phyloP scores from a whole-genome alignment of 2,113 vertebrate genomes.

The Odontesthes bonariensis region DNA sequence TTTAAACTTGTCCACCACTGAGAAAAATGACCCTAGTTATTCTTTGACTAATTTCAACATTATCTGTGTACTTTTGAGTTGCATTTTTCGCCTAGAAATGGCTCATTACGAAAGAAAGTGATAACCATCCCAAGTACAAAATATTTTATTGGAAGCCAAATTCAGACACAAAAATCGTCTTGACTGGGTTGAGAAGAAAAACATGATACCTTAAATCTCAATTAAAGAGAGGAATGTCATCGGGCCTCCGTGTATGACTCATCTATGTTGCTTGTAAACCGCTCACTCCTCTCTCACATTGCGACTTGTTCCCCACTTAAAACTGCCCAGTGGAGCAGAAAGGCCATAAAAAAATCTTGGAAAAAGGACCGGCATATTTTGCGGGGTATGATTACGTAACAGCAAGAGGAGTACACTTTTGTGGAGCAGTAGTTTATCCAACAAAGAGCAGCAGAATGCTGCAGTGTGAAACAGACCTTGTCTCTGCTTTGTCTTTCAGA shows the following conservation, averaged over 20 bases:
- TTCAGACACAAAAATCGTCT: no score
- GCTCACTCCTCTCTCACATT: neutral
- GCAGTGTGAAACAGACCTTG: neutral
- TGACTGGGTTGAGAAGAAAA: neutral
- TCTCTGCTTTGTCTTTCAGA: neutral
- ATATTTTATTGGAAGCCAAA: no score
- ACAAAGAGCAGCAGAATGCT: neutral
- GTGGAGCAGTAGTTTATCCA: neutral
- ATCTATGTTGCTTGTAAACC: neutral
- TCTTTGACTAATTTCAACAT: no score
- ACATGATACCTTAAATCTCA: neutral
- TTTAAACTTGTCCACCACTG: neutral
- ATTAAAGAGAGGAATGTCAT: neutral
- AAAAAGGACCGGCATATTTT: neutral
- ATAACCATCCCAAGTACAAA: no score
- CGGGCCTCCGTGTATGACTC: neutral
- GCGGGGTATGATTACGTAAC: conserved; percentile 8
- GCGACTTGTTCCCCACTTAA: conserved; percentile 14
- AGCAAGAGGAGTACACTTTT: neutral
- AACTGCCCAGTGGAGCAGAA: conserved; percentile 47
- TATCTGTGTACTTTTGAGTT: no score
- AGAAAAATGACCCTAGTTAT: neutral
- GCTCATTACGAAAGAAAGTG: no score
- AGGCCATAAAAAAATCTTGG: conserved; percentile 36
- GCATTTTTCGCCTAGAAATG: no score